Conservation (phyloP, 2,888 invertebrate species). For the Spatulosminthurus flaviceps region DNA sequence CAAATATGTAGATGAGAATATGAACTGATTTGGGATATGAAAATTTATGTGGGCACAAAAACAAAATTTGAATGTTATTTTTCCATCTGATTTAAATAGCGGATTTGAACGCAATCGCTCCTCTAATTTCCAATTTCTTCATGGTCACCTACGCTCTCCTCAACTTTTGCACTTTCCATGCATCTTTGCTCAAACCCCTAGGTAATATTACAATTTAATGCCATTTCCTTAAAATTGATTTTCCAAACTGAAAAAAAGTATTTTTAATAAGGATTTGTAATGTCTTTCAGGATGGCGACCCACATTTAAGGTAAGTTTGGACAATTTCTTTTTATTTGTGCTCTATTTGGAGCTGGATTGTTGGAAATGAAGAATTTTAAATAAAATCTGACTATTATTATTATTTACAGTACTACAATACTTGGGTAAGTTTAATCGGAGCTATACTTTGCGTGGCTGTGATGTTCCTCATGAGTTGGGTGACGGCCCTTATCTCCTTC, state of each 20-base stretch:
- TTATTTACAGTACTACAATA: slow-evolving; percentile 67
- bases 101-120: slow-evolving; percentile 49
- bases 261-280: too few species aligned
- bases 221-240: too few species aligned
- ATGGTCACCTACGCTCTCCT: slow-evolving; percentile 66
- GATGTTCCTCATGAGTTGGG: slow-evolving; percentile 71
- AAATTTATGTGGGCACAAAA: slow-evolving; percentile 71
- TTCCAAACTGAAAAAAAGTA: too few species aligned
- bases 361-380: too few species aligned
- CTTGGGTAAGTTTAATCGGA: slow-evolving; percentile 68
- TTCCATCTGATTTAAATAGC: slow-evolving; percentile 62
- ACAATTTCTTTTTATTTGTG: too few species aligned
- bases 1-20: too few species aligned
- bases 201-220: slow-evolving; percentile 61
- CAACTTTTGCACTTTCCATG: slow-evolving; percentile 68
- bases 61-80: neutral
- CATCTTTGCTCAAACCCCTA: slow-evolving; percentile 66
- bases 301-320: slow-evolving; percentile 52
- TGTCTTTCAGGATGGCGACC: slow-evolving; percentile 58
- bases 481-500: slow-evolving; percentile 69
- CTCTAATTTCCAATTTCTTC: slow-evolving; percentile 49
- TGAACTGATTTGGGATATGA: slow-evolving; percentile 66
- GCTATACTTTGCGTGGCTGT: slow-evolving; percentile 66
- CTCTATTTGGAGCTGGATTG: too few species aligned
- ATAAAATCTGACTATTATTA: neutral